A percentile compares a stretch with the other conserved stretches of the same genome.
These are phyloP conservation scores for Coluber constrictor DNA, from an alignment of 2,797 vertebrate species.

Conservation along the genomic window DNA sequence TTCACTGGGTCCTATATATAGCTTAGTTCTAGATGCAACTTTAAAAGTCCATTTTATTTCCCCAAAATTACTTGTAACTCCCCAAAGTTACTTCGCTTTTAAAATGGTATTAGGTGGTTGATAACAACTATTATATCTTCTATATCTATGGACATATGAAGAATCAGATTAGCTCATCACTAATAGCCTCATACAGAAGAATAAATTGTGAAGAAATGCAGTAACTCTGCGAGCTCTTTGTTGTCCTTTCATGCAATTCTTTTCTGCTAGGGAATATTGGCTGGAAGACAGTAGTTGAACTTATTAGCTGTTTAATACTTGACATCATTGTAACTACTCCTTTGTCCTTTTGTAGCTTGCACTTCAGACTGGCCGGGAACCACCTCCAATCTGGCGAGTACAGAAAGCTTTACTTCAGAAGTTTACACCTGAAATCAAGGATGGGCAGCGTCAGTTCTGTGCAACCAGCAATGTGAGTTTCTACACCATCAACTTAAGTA, in stretches of 20 bases:
- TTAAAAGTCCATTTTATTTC: not conserved
- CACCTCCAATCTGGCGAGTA: conserved; percentile 91
- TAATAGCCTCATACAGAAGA: not conserved
- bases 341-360: conserved; percentile 76
- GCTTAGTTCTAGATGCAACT: not conserved
- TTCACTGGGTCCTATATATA: not conserved
- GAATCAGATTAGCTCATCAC: not conserved
- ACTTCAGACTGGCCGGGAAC: conserved; percentile 87
- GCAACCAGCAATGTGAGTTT: conserved; percentile 92
- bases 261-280: not conserved
- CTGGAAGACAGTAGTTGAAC: not conserved
- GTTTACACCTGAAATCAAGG: conserved; percentile 94
- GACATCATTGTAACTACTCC: not conserved
- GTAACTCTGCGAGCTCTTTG: not conserved
- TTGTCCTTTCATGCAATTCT: not conserved
- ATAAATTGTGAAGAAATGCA: not conserved
- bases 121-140: not conserved
- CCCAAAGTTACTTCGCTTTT: not conserved
- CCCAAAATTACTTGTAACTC: not conserved
- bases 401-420: conserved; percentile 94
- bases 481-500: not conserved
- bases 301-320: not conserved
- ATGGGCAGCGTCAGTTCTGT: conserved; percentile 92
- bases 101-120: not conserved
- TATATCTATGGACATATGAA: not conserved